phyloP scores from a whole-genome alignment of 2,888 invertebrate species.

The Nebria salina region DNA sequence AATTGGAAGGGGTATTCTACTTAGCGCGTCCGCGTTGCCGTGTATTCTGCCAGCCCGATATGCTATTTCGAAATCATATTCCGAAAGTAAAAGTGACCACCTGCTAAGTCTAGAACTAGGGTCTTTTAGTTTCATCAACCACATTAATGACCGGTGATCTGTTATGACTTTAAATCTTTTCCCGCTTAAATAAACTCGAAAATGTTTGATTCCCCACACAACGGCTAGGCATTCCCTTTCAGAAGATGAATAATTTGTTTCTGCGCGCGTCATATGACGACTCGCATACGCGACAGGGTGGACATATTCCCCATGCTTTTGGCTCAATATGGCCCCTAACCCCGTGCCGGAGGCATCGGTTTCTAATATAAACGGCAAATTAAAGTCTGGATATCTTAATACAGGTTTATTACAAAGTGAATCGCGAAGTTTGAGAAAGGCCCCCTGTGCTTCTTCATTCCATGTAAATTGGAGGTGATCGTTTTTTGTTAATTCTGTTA shows the following conservation, averaged over 20 bases:
- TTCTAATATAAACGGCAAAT: conserved; percentile 44
- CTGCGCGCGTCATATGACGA: conserved; percentile 37
- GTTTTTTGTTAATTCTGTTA: too few relatives aligned
- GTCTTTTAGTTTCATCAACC: conserved; percentile 49
- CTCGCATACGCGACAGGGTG: conserved; percentile 50
- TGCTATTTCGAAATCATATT: conserved; percentile 30
- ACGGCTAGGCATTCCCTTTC: conserved; percentile 33
- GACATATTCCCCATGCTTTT: conserved; percentile 44
- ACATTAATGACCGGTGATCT: conserved; percentile 50
- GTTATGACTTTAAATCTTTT: conserved; percentile 50
- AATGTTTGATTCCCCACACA: conserved; percentile 50
- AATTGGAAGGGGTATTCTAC: conserved; percentile 11
- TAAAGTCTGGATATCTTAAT: conserved; percentile 42
- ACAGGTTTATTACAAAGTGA: too few relatives aligned
- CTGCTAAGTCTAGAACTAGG: conserved; percentile 48
- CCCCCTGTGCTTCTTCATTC: too few relatives aligned
- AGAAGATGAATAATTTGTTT: conserved; percentile 51
- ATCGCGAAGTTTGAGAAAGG: too few relatives aligned
- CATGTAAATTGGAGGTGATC: too few relatives aligned
- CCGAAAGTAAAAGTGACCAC: conserved; percentile 46
- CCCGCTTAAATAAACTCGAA: conserved; percentile 51
- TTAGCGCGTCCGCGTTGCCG: conserved; percentile 16
- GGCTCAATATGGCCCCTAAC: conserved; percentile 43
- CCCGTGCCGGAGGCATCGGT: conserved; percentile 49
- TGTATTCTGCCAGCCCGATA: conserved; percentile 17